Evolutionary conservation across 2,113 vertebrate species (phyloP).

Genomic region (Corythoichthys haematopterus): DNA sequence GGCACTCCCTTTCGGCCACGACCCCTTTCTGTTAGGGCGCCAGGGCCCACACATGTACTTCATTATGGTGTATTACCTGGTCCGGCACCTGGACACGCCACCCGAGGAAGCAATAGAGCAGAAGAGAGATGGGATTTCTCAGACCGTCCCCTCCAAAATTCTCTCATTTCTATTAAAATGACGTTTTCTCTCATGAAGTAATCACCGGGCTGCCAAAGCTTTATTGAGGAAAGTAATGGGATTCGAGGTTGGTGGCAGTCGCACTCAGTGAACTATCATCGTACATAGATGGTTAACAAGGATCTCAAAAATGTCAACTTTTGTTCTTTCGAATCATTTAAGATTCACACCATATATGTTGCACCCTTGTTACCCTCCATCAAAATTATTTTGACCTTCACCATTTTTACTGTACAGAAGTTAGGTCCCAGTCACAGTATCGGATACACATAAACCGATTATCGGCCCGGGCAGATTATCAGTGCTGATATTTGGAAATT

Average conservation of each 20-base stretch:
- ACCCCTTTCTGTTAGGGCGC: slow-evolving; percentile 64
- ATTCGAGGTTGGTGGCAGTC: slow-evolving; percentile 33
- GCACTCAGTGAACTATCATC: slow-evolving; percentile 37
- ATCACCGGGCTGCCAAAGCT: slow-evolving; percentile 58
- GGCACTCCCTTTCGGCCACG: slow-evolving; percentile 44
- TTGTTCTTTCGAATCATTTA: not conserved
- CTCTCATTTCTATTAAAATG: slow-evolving; percentile 56
- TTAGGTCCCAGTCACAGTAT: too few relatives aligned
- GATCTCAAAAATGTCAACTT: slow-evolving; percentile 12
- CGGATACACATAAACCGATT: too few relatives aligned
- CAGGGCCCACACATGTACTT: slow-evolving; percentile 58
- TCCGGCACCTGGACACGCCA: slow-evolving; percentile 32
- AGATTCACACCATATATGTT: not conserved
- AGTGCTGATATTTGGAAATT: too few relatives aligned
- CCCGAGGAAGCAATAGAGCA: slow-evolving; percentile 12
- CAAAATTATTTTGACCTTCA: too few relatives aligned
- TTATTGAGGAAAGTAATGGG: slow-evolving; percentile 65
- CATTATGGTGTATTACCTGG: slow-evolving; percentile 64
- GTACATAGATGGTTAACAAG: slow-evolving; percentile 31
- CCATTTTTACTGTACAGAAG: too few relatives aligned
- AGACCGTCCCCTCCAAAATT: slow-evolving; percentile 3
- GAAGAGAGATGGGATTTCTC: slow-evolving; percentile 3
- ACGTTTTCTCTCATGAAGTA: slow-evolving; percentile 42
- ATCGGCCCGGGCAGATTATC: too few relatives aligned
- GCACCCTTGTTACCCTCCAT: too few relatives aligned